These are phyloP conservation scores for Cirrhinus mrigala DNA, from an alignment of 2,797 vertebrate genomes.

Conservation along the genomic window DNA sequence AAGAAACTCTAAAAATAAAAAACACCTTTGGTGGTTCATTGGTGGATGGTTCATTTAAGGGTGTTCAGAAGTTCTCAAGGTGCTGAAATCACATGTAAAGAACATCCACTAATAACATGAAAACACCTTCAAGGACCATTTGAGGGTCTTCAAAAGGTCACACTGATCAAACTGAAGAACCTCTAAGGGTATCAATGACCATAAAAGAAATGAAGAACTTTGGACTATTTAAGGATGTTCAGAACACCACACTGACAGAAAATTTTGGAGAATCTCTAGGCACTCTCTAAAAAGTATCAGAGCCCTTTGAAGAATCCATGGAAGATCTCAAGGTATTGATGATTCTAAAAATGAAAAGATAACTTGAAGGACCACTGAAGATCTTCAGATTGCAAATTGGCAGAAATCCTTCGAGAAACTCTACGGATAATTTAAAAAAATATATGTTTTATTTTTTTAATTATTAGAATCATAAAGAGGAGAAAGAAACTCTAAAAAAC, in stretches of 20 bases:
- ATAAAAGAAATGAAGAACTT: neutral
- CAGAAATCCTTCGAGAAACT: neutral
- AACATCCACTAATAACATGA: conserved; percentile 45
- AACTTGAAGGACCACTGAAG: neutral
- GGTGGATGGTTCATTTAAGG: conserved; percentile 28
- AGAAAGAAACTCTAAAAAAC: neutral
- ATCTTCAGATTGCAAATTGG: neutral
- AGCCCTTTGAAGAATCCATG: neutral
- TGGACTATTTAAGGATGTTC: too few species aligned
- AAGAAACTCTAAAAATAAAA: neutral
- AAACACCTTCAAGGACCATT: neutral
- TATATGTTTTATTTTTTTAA: neutral
- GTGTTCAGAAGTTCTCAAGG: conserved; percentile 57
- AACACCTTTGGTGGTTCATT: neutral
- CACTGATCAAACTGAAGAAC: neutral
- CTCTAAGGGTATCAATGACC: neutral
- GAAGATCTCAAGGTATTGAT: neutral
- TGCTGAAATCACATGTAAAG: conserved; percentile 57
- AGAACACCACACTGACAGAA: neutral
- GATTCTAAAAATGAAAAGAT: neutral
- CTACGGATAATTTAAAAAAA: neutral
- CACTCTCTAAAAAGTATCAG: neutral
- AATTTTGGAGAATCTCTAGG: neutral
- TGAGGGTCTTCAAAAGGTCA: neutral
- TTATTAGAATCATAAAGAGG: neutral